Evolutionary conservation across 2,797 vertebrate genomes (phyloP).

Genomic region (Psittacula echo): DNA sequence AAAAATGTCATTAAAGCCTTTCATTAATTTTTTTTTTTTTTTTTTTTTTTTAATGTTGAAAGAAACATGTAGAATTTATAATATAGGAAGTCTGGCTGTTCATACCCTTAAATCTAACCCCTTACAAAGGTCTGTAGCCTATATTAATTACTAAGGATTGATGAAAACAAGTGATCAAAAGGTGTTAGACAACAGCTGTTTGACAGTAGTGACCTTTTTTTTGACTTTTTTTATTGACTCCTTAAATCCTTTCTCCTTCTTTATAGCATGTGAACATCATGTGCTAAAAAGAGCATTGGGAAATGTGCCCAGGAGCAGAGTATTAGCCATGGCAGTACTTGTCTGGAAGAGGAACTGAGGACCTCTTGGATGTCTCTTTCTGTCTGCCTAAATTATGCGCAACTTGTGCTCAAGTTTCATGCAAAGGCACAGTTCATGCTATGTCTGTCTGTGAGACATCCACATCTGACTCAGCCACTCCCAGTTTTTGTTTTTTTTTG

Average conservation of each 20-base stretch:
- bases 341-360: neutral
- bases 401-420: neutral
- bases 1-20: neutral
- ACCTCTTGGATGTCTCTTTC: neutral
- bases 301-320: neutral
- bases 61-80: neutral
- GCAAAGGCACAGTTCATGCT: neutral
- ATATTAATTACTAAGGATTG: neutral
- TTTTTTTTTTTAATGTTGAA: neutral
- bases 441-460: neutral
- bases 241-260: neutral
- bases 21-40: too few relatives aligned
- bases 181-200: neutral
- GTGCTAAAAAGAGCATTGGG: neutral
- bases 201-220: neutral
- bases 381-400: neutral
- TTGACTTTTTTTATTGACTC: neutral
- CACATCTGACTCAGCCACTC: neutral
- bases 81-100: neutral
- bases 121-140: neutral
- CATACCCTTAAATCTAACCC: accelerated
- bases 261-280: neutral
- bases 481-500: neutral
- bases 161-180: neutral
- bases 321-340: neutral